These are phyloP conservation scores for Amphimallon solstitiale DNA, from an alignment of 2,888 invertebrate genomes.

Conservation along the genomic window DNA sequence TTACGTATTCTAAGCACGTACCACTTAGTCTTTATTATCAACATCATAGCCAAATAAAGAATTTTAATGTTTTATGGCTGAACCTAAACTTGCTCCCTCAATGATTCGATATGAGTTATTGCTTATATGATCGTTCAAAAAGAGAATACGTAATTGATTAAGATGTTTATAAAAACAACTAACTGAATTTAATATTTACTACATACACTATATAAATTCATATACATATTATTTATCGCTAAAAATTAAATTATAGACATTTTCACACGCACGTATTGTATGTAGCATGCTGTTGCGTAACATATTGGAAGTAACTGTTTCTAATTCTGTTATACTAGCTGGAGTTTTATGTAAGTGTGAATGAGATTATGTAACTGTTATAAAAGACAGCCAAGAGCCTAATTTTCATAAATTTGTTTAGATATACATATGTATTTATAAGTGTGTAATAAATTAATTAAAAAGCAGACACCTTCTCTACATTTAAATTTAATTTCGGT, in stretches of 20 bases:
- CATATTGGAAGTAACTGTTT: conserved; percentile 14
- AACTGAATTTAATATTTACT: too few relatives aligned
- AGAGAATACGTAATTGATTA: too few relatives aligned
- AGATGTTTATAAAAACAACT: too few relatives aligned
- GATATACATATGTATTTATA: too few relatives aligned
- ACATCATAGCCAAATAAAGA: conserved; percentile 5
- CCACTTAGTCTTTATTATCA: not conserved
- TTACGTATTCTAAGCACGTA: conserved; percentile 17
- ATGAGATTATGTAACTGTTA: not conserved
- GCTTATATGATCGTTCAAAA: too few relatives aligned
- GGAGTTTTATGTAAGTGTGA: not conserved
- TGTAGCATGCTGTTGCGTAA: not conserved
- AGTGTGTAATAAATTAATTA: too few relatives aligned
- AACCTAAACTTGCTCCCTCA: not conserved
- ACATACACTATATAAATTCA: too few relatives aligned
- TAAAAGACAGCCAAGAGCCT: not conserved
- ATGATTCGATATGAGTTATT: conserved; percentile 10
- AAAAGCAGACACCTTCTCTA: too few relatives aligned
- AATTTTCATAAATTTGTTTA: too few relatives aligned
- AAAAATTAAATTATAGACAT: conserved; percentile 5
- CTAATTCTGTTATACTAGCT: conserved; percentile 26
- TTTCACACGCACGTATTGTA: not conserved
- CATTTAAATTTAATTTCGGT: too few relatives aligned
- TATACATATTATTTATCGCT: not conserved
- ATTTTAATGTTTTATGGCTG: conserved; percentile 19